Evolutionary conservation across 2,797 vertebrate genomes (phyloP), one percentile per base, ranked within the genome.

Genomic region (Catamblyrhynchus diadema): DNA sequence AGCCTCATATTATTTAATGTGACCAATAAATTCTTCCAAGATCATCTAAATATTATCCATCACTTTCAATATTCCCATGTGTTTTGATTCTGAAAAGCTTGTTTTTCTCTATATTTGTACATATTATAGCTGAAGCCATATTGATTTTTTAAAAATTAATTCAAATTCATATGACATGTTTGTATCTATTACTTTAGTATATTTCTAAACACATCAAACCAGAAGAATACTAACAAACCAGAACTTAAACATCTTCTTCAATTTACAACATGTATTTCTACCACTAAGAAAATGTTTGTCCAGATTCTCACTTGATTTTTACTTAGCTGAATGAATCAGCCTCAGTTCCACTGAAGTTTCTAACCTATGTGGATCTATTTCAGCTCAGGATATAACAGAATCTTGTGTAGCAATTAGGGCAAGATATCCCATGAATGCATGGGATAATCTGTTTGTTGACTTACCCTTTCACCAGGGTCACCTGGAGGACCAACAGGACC

Each of bases 401-500:
- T 48, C 8, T 65, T 89, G 57, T 86, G 57, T 27, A 50, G 39
- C 39, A 66, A n/a, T 42, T 33, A 33, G 79, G 59, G 30, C 24
- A 83, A 89, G 57, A 60, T 16, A 60, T 6, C 33, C 56, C 45
- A 45, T 10, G 56, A 92, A 92, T 32, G 45, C 30, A 42, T 39
- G 65, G 39, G 5, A 83, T 35, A 85, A 87, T 30, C 51, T 35
- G 35, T 25, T 27, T 44, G 12, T 48, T 93, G 60, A 98, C 98
- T 99, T 97, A 99, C 99, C 98, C 99, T 99, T 91, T 99, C 99
- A 70, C 99, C 99, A 79, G 99, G 96, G 97, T 99, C 99, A 97
- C 99, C 99, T 82, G 98, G 56, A 61, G 98, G 79, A 82, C 99
- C 99, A 81, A 99, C 98, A 81, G 99, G 98, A 85, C 99, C 99